phyloP scores from a whole-genome alignment of 2,113 vertebrate genomes.

The Apeltes quadracus region DNA sequence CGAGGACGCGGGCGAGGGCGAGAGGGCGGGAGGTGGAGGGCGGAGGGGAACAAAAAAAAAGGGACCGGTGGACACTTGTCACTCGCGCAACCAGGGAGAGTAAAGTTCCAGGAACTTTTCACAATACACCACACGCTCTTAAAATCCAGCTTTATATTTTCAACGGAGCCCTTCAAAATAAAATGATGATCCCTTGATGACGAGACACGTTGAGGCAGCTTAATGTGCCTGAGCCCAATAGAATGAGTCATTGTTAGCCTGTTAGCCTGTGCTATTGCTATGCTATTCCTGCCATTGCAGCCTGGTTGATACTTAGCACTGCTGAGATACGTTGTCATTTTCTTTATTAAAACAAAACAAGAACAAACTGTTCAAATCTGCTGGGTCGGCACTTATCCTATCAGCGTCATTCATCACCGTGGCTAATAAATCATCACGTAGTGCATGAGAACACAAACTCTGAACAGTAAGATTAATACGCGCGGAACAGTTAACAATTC shows the following conservation, averaged over 20 bases:
- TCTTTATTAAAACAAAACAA: constrained; percentile 28
- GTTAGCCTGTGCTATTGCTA: neutral
- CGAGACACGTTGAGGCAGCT: constrained; percentile 1
- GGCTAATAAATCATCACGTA: constrained; percentile 67
- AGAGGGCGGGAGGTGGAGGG: constrained; percentile 73
- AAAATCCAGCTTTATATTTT: neutral
- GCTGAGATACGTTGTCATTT: neutral
- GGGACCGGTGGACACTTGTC: constrained; percentile 69
- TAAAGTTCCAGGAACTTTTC: neutral
- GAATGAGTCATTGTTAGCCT: neutral
- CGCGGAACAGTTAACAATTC: constrained; percentile 34
- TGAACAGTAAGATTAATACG: constrained; percentile 69
- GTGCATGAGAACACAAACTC: constrained; percentile 66
- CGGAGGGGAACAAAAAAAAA: constrained; percentile 56
- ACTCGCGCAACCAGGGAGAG: constrained; percentile 34
- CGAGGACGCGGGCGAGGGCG: constrained; percentile 75
- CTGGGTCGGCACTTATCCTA: constrained; percentile 54
- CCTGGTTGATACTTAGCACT: neutral
- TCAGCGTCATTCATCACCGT: constrained; percentile 68
- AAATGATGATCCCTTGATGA: neutral
- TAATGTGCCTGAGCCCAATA: constrained; percentile 17
- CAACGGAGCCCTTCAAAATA: neutral
- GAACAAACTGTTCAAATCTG: constrained; percentile 59
- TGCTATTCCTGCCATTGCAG: neutral
- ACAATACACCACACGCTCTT: neutral